Conservation (phyloP, 2,888 invertebrate species). For the Leptopilina myrica region DNA sequence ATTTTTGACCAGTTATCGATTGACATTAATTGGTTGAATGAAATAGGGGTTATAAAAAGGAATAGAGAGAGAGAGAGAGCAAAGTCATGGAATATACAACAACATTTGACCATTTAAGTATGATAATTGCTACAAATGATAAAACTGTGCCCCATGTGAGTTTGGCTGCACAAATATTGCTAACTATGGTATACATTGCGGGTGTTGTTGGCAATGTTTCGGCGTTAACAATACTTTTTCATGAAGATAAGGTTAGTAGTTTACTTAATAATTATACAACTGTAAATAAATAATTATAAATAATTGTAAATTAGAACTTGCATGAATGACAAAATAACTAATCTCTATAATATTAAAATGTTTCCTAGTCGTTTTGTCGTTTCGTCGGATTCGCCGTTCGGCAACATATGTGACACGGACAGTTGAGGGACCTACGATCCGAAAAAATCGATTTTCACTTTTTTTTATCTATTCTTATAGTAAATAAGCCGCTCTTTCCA, state of each 20-base stretch:
- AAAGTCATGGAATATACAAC: constrained; percentile 20
- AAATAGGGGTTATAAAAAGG: neutral
- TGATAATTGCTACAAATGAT: neutral
- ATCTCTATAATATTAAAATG: too few relatives aligned
- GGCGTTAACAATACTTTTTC: constrained; percentile 86
- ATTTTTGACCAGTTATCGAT: neutral
- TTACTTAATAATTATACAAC: too few relatives aligned
- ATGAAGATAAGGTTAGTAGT: constrained; percentile 80
- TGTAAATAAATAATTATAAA: too few relatives aligned
- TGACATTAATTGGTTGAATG: constrained; percentile 22
- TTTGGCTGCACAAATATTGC: constrained; percentile 71
- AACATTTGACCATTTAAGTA: neutral
- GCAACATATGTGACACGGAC: too few relatives aligned
- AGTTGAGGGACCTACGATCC: too few relatives aligned
- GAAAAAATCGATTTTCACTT: too few relatives aligned
- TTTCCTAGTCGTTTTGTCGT: too few relatives aligned
- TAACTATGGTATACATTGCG: constrained; percentile 81
- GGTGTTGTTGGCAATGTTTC: constrained; percentile 87
- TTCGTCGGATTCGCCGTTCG: too few relatives aligned
- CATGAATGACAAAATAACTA: too few relatives aligned
- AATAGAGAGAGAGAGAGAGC: neutral
- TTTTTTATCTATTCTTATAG: too few relatives aligned
- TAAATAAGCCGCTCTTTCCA: too few relatives aligned
- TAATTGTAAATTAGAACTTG: too few relatives aligned
- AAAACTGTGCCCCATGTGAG: constrained; percentile 58